A percentile compares a stretch with the other conserved stretches of the same genome.
These are phyloP conservation scores for Cladopsammia gracilis DNA, from an alignment of 64 coral and sea anemone species.

Conservation along the genomic window DNA sequence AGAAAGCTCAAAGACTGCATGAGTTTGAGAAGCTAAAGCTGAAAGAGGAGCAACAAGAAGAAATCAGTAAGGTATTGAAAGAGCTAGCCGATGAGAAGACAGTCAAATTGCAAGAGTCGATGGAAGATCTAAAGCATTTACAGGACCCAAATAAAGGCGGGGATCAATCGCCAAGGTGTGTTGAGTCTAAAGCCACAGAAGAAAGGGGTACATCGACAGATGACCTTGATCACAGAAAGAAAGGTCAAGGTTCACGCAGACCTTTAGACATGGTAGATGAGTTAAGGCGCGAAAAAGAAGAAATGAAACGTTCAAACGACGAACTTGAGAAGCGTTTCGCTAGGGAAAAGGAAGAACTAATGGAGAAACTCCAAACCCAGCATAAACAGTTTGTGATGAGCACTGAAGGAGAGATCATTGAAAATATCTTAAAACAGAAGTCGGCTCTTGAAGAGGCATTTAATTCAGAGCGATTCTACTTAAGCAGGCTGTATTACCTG, in stretches of 20 bases:
- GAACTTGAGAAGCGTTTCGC: conserved; percentile 66
- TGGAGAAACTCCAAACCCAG: conserved; percentile 78
- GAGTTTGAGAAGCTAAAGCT: conserved; percentile 66
- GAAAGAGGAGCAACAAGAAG: conserved; percentile 47
- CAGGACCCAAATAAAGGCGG: background rate
- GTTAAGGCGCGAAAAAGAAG: conserved; percentile 60
- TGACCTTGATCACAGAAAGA: background rate
- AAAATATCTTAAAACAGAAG: conserved; percentile 79
- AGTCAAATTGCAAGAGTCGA: conserved; percentile 21
- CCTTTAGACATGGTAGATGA: conserved; percentile 10
- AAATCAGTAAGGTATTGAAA: conserved; percentile 51
- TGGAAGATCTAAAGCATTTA: background rate
- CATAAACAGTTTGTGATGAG: conserved; percentile 88
- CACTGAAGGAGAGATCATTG: conserved; percentile 82
- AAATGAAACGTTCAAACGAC: conserved; percentile 30
- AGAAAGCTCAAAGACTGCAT: conserved; percentile 39
- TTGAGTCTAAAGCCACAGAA: background rate
- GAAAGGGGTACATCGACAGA: background rate
- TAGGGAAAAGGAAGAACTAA: conserved; percentile 64
- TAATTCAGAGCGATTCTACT: conserved; percentile 83
- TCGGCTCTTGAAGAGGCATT: conserved; percentile 81
- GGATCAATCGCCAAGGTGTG: background rate
- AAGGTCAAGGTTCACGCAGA: background rate
- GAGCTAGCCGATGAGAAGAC: conserved; percentile 65
- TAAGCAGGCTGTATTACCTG: conserved; percentile 89